These are phyloP conservation scores for Cheracebus regulus DNA, from an alignment of 2,797 vertebrate genomes.

Conservation along the genomic window DNA sequence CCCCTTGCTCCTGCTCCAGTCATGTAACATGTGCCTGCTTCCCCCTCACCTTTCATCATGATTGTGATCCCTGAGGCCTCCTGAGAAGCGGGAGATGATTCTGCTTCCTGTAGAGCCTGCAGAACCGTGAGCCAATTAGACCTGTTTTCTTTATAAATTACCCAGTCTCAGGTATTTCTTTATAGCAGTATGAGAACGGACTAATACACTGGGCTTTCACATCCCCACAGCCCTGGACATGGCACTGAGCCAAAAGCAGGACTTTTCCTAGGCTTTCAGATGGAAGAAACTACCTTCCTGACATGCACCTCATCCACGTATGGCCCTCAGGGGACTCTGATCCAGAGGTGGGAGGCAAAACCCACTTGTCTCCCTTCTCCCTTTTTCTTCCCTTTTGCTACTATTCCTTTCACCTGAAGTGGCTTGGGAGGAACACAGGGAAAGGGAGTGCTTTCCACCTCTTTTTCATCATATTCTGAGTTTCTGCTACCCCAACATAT, in stretches of 20 bases:
- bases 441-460: neutral
- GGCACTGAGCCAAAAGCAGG: neutral
- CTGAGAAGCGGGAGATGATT: neutral
- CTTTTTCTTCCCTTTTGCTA: neutral
- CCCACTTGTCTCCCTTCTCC: neutral
- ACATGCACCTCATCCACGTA: neutral
- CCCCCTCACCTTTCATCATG: neutral
- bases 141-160: neutral
- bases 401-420: neutral
- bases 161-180: neutral
- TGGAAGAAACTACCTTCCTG: neutral
- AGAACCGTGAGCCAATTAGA: neutral
- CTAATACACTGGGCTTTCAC: neutral
- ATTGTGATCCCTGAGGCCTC: neutral
- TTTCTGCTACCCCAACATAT: neutral
- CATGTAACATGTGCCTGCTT: neutral
- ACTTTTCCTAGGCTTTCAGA: neutral
- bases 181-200: neutral
- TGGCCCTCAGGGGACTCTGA: neutral
- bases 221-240: fast-evolving
- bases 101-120: neutral
- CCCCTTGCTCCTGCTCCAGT: neutral
- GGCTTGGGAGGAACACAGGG: neutral
- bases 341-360: neutral
- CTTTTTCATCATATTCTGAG: neutral